Base-by-base conservation (phyloP, 2,113 vertebrate genomes). In the Ploceus nigricollis region DNA sequence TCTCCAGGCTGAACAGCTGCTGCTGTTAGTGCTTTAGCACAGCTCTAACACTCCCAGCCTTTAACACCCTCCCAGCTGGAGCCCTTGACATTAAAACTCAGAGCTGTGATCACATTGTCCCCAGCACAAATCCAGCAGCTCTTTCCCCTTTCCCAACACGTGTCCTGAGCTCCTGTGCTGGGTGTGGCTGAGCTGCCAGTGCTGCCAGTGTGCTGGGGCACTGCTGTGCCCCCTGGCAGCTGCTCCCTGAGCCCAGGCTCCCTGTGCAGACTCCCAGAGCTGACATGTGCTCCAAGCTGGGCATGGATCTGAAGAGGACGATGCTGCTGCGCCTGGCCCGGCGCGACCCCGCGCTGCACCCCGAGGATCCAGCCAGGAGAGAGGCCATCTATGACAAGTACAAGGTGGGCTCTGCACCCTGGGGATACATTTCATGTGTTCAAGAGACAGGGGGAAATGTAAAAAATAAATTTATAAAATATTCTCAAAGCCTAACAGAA, bases 261-360 rank as follows among this genome's bases (percentile, higher is more conserved):
- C 15, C 6, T 31, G 11, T 39, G 35, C 94, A 99, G 99, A 99
- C 99, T 5, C 91, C 99, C 4, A 98, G 98, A 44, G 98, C 94
- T 9, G 99, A 99, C 53, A 71, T 99, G 89, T 98, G 98, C 95
- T 99, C 99, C 3, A 99, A 99, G 94, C 97, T 99, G 1, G 99
- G 99, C 17, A 99, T 99, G 99, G 98, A 99, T 80, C 90, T 99
- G 94, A 99, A 99, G 94, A 98, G 99, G 58, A 99, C 98, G 0
- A 99, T 99, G 99, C 95, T 99, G 60, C 97, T 99, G 54, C 97
- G 99, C 8, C 98, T 99, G 21, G 98, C 98, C 4, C 98, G 96
- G 37, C 98, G 72, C 92, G 98, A 99, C 68, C 97, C 98, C 2
- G 71, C 96, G 25, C 98, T 99, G 48, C 98, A 99, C 70, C 99